Evolutionary conservation across 2,113 vertebrate species (phyloP).

Genomic region (Zootoca vivipara): DNA sequence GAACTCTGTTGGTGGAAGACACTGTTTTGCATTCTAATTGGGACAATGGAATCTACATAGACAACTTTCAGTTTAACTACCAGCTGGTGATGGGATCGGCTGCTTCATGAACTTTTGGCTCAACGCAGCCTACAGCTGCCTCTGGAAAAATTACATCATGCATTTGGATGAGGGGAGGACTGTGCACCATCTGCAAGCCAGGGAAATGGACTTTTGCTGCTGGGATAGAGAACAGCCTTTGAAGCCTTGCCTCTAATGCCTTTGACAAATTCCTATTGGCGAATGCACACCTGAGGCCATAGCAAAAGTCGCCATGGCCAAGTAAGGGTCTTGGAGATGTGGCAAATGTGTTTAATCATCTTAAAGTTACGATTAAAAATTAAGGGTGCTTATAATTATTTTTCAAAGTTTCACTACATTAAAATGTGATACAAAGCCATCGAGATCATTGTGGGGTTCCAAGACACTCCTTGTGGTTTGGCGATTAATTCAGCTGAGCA

Average conservation of each 20-base stretch:
- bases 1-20: neutral
- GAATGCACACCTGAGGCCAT: neutral
- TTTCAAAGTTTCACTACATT: neutral
- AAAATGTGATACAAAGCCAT: neutral
- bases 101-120: slow-evolving; percentile 37
- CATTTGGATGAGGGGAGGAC: neutral
- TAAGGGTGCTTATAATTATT: neutral
- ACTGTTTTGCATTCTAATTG: neutral
- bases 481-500: neutral
- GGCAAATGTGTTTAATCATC: neutral
- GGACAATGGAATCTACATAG: neutral
- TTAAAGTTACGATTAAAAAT: neutral
- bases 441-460: neutral
- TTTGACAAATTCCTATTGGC: neutral
- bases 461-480: neutral
- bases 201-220: neutral
- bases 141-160: slow-evolving; percentile 29
- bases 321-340: neutral
- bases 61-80: neutral
- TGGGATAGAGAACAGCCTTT: neutral
- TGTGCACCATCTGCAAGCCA: neutral
- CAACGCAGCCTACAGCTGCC: slow-evolving; percentile 41
- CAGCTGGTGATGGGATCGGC: neutral
- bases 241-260: neutral
- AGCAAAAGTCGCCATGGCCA: neutral